These are phyloP conservation scores for Hapalemur alaotrensis DNA, from an alignment of 2,797 vertebrate genomes.

Conservation along the genomic window DNA sequence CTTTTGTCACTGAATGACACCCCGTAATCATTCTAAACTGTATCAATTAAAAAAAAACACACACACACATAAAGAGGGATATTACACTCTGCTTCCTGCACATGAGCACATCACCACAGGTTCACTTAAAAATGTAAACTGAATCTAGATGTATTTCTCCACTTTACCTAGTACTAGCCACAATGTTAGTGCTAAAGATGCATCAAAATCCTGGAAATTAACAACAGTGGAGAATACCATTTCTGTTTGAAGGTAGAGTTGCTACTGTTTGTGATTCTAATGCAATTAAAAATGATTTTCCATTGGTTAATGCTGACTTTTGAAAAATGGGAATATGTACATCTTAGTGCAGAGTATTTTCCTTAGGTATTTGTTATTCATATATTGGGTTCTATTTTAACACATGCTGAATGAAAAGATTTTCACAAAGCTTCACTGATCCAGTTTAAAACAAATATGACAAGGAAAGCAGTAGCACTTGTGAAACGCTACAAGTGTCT, in stretches of 20 bases:
- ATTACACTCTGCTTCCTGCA: conserved; percentile 47
- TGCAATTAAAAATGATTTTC: not conserved
- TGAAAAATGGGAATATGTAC: not conserved
- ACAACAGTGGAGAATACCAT: not conserved
- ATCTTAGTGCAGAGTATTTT: not conserved
- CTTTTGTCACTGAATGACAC: conserved; percentile 71
- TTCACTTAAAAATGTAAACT: conserved; percentile 6
- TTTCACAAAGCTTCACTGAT: not conserved
- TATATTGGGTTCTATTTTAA: conserved; percentile 1
- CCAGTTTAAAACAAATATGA: conserved; percentile 20
- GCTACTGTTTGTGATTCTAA: not conserved
- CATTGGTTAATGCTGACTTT: not conserved
- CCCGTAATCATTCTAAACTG: conserved; percentile 77
- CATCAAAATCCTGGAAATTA: not conserved
- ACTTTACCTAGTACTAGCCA: not conserved
- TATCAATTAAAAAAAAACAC: conserved; percentile 68
- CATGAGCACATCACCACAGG: not conserved
- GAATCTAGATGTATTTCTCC: not conserved
- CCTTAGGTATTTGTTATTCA: not conserved
- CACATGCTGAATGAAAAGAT: conserved; percentile 27
- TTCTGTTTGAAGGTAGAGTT: not conserved
- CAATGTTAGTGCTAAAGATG: not conserved
- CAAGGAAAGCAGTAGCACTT: not conserved
- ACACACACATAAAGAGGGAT: conserved; percentile 67
- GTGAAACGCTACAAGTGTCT: conserved; percentile 2